These are phyloP conservation scores for Lordiphosa mommai DNA, from an alignment of 1,140 invertebrate species.

Conservation along the genomic window DNA sequence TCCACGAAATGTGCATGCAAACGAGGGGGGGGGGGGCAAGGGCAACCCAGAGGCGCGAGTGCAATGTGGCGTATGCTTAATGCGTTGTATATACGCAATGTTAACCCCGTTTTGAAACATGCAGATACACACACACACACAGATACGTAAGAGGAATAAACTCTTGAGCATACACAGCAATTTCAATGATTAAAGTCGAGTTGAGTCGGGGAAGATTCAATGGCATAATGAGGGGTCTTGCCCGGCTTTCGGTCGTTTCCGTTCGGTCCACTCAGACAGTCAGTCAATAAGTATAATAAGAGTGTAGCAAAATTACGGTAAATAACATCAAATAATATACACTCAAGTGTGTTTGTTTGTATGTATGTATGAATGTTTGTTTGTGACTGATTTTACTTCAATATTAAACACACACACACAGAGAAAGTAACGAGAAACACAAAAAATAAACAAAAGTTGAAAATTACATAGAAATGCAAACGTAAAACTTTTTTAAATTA, in stretches of 20 bases:
- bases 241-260: slow-evolving; percentile 11
- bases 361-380: slow-evolving; percentile 5
- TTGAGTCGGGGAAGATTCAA: slow-evolving; percentile 4
- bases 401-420: neutral
- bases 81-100: slow-evolving; percentile 38
- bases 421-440: neutral
- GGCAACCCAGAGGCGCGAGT: neutral
- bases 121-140: slow-evolving; percentile 18
- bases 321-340: slow-evolving; percentile 28
- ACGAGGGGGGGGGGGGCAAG: slow-evolving; percentile 11
- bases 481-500: no score
- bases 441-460: no score
- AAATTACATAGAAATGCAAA: no score
- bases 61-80: slow-evolving; percentile 33
- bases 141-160: slow-evolving; percentile 19
- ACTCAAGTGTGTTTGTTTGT: neutral
- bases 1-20: slow-evolving; percentile 55
- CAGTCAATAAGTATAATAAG: slow-evolving; percentile 45
- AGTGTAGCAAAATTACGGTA: slow-evolving; percentile 12
- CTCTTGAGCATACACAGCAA: slow-evolving; percentile 12
- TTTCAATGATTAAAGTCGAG: slow-evolving; percentile 29
- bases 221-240: slow-evolving; percentile 12
- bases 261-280: slow-evolving; percentile 48
- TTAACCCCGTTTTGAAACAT: slow-evolving; percentile 8
- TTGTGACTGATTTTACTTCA: slow-evolving; percentile 31